Base-by-base conservation (phyloP, 2,113 vertebrate species). In the Glareola pratincola region DNA sequence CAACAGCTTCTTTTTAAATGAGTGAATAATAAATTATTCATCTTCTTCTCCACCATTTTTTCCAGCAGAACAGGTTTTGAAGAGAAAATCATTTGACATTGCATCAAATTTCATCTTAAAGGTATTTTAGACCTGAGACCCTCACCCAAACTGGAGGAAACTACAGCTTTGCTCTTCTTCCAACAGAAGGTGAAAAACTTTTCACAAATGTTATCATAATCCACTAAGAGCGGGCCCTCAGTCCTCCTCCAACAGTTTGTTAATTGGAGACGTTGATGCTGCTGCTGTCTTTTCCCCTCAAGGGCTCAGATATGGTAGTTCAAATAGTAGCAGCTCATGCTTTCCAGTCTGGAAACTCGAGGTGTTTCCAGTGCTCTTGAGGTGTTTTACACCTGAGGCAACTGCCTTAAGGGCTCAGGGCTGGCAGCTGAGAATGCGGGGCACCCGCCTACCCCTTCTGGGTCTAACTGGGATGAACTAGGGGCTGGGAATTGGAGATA, bases 21-120 rank as follows among this genome's bases (percentile, higher is more conserved):
- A 86, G 26, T 62, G 63, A 91, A 80, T 91, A 94, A 88, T 88
- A 69, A 68, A 84, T 95, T 74, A 88, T 80, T 94, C 24, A 74
- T 84, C 63, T 47, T 92, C 47, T 51, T 92, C 47, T 48, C 57
- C 37, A 37, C 77, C 8, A 62, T 84, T 86, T 80, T 91, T 95
- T 86, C 62, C 32, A 45, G 75, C 90, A 88, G 27, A 86, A 71
- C 54, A 59, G 6, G 18, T 67, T 94, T 94, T 62, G 37, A 88
- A 86, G 68, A 53, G 19, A 81, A 94, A 91, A 91, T 59, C 1
- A 47, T 69, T 80, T 71, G n/a, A 63, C 23, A 43, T 66, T 69
- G 18, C 27, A 74, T 80, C 36, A 80, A 57, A 73, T 92, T 96
- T 85, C 30, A 32, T 53, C 62, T 72, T 62, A 47, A 26, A 85